These are phyloP conservation scores for Philaethria dido DNA, from an alignment of 2,888 invertebrate species.

Conservation along the genomic window DNA sequence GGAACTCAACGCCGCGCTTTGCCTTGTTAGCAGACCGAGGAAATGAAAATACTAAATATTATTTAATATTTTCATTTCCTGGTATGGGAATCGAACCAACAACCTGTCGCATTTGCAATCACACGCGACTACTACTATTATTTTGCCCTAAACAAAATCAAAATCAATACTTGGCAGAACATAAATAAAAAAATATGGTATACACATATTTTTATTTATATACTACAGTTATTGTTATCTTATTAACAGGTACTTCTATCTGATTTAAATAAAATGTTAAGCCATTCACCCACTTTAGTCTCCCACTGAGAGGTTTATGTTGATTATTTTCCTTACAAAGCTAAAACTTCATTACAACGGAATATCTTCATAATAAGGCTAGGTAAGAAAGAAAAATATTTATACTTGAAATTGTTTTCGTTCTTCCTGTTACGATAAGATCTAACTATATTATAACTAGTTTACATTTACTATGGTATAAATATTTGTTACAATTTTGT, in stretches of 20 bases:
- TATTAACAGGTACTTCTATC: neutral
- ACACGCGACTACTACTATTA: too few relatives aligned
- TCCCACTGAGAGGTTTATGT: neutral
- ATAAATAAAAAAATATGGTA: too few relatives aligned
- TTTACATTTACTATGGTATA: neutral
- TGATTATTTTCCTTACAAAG: conserved; percentile 25
- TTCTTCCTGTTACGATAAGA: neutral
- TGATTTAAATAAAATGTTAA: conserved; percentile 12
- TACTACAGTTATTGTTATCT: neutral
- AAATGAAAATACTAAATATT: too few relatives aligned
- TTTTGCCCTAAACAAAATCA: too few relatives aligned
- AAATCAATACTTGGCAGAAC: too few relatives aligned
- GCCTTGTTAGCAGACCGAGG: too few relatives aligned
- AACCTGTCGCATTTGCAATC: too few relatives aligned
- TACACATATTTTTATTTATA: neutral
- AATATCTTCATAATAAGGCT: conserved; percentile 1
- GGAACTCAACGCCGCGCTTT: too few relatives aligned
- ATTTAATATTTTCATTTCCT: too few relatives aligned
- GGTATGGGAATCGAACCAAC: too few relatives aligned
- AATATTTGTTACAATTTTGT: neutral
- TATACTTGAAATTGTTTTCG: conserved; percentile 4
- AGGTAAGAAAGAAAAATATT: neutral
- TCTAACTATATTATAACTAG: neutral
- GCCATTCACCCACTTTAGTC: neutral
- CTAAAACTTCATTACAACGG: conserved; percentile 12